These are phyloP conservation scores for Tetramorium simillimum DNA, from an alignment of 1,140 invertebrate species.

Conservation along the genomic window DNA sequence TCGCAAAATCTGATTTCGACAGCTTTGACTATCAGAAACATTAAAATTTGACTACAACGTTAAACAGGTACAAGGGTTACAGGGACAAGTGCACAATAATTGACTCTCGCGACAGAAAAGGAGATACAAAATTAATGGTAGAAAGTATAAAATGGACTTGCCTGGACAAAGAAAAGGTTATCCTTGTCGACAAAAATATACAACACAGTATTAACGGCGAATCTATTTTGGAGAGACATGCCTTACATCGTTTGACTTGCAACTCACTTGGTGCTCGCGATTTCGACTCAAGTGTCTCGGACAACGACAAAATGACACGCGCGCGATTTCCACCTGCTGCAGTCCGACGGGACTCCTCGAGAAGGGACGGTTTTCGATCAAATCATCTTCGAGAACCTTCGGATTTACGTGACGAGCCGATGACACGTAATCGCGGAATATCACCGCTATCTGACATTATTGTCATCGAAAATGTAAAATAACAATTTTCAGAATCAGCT, in stretches of 20 bases:
- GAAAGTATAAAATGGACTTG: conserved; percentile 46
- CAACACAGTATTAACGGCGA: not conserved
- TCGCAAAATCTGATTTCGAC: not conserved
- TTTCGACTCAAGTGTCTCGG: not conserved
- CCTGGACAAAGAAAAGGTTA: conserved; percentile 28
- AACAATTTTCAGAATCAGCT: not conserved
- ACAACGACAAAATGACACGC: not conserved
- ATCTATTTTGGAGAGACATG: conserved; percentile 32
- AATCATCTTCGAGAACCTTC: not conserved
- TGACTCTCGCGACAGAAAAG: not conserved
- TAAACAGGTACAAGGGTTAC: not conserved
- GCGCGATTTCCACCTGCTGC: not conserved
- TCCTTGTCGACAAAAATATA: conserved; percentile 24
- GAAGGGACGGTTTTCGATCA: too few species aligned
- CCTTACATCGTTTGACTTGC: conserved; percentile 20
- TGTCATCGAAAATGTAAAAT: not conserved
- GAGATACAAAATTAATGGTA: not conserved
- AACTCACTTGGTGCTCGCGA: conserved; percentile 37
- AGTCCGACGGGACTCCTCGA: not conserved
- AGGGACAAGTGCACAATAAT: not conserved
- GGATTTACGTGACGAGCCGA: not conserved
- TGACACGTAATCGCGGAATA: not conserved
- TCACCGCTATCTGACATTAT: not conserved
- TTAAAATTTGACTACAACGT: not conserved
- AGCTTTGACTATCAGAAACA: not conserved